Evolutionary conservation across 2,888 invertebrate species (phyloP).

Genomic region (Drosophila paramelanica): DNA sequence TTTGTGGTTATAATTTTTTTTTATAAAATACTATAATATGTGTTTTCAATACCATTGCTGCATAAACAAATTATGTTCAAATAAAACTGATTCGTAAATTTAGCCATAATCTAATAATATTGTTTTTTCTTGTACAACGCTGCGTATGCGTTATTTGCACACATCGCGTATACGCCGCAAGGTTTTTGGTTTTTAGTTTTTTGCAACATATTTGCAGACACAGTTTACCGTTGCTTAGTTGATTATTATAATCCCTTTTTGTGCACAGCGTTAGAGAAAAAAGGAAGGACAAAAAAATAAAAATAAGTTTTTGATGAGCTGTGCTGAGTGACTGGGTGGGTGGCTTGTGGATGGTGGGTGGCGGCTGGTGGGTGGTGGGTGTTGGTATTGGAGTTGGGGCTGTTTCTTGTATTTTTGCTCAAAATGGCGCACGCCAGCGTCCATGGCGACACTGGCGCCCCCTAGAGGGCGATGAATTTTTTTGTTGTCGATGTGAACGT

Average conservation of each 20-base stretch:
- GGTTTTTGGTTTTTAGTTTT: neutral
- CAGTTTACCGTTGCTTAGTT: neutral
- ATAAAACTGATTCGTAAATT: neutral
- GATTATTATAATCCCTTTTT: neutral
- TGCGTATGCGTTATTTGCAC: conserved; percentile 15
- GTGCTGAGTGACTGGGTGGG: neutral
- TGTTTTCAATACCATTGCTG: no score
- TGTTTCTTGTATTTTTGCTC: conserved; percentile 11
- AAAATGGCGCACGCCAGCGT: conserved; percentile 14
- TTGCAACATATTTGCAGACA: neutral
- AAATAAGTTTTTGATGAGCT: conserved; percentile 3
- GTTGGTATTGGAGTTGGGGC: neutral
- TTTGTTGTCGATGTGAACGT: conserved; percentile 22
- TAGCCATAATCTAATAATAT: neutral
- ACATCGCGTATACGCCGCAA: conserved; percentile 25
- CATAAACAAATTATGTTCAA: no score
- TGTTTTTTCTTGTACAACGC: neutral
- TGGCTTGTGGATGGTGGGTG: neutral
- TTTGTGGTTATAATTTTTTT: no score
- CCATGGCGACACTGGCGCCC: conserved; percentile 38
- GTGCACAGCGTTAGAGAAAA: neutral
- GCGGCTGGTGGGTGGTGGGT: neutral
- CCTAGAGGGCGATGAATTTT: conserved; percentile 36
- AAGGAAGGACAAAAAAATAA: neutral
- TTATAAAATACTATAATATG: no score